Conservation (phyloP, 2,888 invertebrate genomes). For the Tetragonula carbonaria region DNA sequence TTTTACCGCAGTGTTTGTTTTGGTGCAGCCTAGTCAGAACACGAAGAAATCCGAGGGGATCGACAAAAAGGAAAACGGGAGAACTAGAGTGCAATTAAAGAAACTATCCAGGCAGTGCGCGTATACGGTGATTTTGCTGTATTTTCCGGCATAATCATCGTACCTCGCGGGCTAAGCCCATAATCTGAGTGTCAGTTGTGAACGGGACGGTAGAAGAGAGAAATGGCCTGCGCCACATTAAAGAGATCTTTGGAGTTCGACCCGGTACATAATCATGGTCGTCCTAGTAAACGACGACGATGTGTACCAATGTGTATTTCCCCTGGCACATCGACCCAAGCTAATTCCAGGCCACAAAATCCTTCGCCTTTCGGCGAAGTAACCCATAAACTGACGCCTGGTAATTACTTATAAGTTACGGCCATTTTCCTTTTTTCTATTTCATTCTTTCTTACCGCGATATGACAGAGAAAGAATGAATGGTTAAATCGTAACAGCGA, state of each 20-base stretch:
- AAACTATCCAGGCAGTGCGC: slow-evolving; percentile 56
- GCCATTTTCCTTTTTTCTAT: slow-evolving; percentile 75
- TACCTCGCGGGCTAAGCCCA: slow-evolving; percentile 47
- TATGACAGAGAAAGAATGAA: slow-evolving; percentile 62
- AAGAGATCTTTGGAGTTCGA: slow-evolving; percentile 98
- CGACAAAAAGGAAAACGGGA: slow-evolving; percentile 50
- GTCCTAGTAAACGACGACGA: slow-evolving; percentile 95
- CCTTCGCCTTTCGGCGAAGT: slow-evolving; percentile 94
- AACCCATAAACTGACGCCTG: slow-evolving; percentile 94
- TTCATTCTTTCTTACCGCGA: slow-evolving; percentile 23
- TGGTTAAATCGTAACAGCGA: slow-evolving; percentile 67
- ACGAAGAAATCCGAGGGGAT: slow-evolving; percentile 67
- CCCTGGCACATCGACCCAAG: slow-evolving; percentile 82
- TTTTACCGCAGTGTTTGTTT: slow-evolving; percentile 82
- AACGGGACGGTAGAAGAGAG: slow-evolving; percentile 79
- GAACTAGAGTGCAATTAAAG: slow-evolving; percentile 27
- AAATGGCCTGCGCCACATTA: slow-evolving; percentile 99
- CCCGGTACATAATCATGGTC: slow-evolving; percentile 91
- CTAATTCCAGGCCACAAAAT: slow-evolving; percentile 82
- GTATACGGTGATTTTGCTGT: slow-evolving; percentile 56
- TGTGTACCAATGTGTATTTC: slow-evolving; percentile 94
- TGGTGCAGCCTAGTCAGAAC: slow-evolving; percentile 72
- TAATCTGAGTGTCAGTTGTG: slow-evolving; percentile 67
- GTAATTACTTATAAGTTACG: slow-evolving; percentile 86
- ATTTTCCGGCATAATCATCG: slow-evolving; percentile 62